Base-by-base conservation (phyloP, 2,113 vertebrate species). In the Spizaetus ornatus region DNA sequence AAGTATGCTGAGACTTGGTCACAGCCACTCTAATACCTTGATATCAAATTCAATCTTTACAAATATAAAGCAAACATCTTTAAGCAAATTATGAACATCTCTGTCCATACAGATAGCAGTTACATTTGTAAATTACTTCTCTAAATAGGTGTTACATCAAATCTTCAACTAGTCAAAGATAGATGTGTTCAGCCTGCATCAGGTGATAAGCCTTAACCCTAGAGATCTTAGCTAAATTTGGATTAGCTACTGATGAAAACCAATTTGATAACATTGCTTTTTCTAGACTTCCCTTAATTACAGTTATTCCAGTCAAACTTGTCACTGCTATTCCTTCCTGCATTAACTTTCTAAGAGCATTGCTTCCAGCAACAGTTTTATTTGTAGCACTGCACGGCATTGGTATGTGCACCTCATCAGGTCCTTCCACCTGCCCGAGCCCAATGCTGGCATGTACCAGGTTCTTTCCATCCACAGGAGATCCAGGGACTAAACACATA, bases 81-180 rank as follows among this genome's bases (percentile, higher is more conserved):
- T 42, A 82, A 77, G 59, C 25, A 90, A 93, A 77, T 82, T 72
- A 56, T 36, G 21, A 93, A 83, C 27, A 45, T 66, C 53, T 90
- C 55, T 81, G 48, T 31, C 45, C 52, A 40, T 16, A 69, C 5
- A 82, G 62, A 76, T 80, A 74, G 67, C 61, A 76, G 11, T 53
- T 48, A 81, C 34, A 78, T 50, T 90, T 73, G 63, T 48, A 95
- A 96, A 90, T 95, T 86, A 77, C 45, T 91, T 92, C 45, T 62
- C 40, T 88, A 95, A 92, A 88, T 77, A 81, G 67, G 62, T 80
- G 58, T 86, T 90, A 77, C 36, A 81, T 14, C 58, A 94, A 80
- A 82, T 69, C 71, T 93, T 88, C 62, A 62, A 4, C 21, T 17
- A 66, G 36, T 40, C 42, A 40, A 77, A 61, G 50, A 86, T 0